These are phyloP conservation scores for Caenorhabditis macrosperma DNA, from an alignment of 2,888 invertebrate genomes.

Conservation along the genomic window DNA sequence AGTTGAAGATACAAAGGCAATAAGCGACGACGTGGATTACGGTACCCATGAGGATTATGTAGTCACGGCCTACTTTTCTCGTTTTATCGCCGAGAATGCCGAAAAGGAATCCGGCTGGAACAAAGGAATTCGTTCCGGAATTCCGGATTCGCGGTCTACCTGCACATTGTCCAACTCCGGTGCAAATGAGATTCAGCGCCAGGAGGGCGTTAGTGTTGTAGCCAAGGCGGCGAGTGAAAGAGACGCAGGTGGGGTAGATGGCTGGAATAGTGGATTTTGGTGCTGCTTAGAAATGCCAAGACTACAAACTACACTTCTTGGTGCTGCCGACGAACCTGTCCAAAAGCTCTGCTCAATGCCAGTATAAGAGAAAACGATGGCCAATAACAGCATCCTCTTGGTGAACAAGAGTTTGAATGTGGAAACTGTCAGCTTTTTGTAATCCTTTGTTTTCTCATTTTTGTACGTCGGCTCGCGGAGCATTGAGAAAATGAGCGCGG, in stretches of 20 bases:
- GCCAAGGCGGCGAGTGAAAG: constrained; percentile 87
- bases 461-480: constrained; percentile 73
- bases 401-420: constrained; percentile 62
- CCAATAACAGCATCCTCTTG: constrained; percentile 58
- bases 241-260: constrained; percentile 93
- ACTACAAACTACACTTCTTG: not conserved
- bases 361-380: constrained; percentile 59
- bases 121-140: not conserved
- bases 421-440: constrained; percentile 41
- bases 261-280: constrained; percentile 82
- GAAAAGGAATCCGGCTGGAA: constrained; percentile 83
- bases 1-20: constrained; percentile 60
- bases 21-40: constrained; percentile 87
- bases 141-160: constrained; percentile 82
- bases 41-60: constrained; percentile 91
- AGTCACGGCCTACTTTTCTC: constrained; percentile 90
- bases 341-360: constrained; percentile 63
- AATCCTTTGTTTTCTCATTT: constrained; percentile 8
- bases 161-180: constrained; percentile 93
- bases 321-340: constrained; percentile 60
- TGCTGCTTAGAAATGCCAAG: not conserved
- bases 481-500: constrained; percentile 83
- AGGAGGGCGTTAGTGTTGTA: constrained; percentile 83
- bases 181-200: constrained; percentile 93
- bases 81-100: constrained; percentile 93